Conservation (phyloP, 2,797 vertebrate genomes). For the Liasis olivaceus region DNA sequence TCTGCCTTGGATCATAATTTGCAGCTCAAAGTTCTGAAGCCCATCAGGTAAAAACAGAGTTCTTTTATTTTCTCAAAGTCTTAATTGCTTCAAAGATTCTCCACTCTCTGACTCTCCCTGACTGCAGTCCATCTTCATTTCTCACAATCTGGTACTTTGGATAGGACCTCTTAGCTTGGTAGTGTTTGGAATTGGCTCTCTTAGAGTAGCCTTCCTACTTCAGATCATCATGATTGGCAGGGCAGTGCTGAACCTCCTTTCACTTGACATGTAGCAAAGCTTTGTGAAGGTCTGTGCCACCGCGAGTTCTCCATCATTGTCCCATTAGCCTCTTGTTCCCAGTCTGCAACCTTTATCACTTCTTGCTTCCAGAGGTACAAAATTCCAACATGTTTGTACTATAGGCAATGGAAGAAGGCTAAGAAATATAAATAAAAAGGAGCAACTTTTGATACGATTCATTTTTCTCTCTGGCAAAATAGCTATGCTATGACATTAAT, state of each 20-base stretch:
- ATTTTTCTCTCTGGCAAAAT: background rate
- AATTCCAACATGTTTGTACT: background rate
- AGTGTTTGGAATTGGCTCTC: background rate
- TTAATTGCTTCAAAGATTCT: background rate
- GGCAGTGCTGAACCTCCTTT: background rate
- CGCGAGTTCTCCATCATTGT: background rate
- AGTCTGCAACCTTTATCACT: background rate
- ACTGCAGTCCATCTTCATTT: background rate
- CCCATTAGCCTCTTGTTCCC: background rate
- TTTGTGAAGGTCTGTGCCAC: background rate
- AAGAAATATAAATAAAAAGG: background rate
- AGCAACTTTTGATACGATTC: background rate
- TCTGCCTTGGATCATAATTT: background rate
- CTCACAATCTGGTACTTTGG: background rate
- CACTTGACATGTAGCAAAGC: background rate
- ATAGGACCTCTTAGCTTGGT: background rate
- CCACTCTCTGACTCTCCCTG: background rate
- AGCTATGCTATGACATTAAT: background rate
- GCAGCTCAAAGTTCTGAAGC: background rate
- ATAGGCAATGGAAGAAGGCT: background rate
- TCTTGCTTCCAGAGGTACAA: background rate
- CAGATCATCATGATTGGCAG: background rate
- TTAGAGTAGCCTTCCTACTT: background rate
- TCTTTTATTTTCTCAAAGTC: background rate
- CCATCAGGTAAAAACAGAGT: too few relatives aligned